phyloP scores from a whole-genome alignment of 2,888 invertebrate genomes.

The Hedychridium roseum region DNA sequence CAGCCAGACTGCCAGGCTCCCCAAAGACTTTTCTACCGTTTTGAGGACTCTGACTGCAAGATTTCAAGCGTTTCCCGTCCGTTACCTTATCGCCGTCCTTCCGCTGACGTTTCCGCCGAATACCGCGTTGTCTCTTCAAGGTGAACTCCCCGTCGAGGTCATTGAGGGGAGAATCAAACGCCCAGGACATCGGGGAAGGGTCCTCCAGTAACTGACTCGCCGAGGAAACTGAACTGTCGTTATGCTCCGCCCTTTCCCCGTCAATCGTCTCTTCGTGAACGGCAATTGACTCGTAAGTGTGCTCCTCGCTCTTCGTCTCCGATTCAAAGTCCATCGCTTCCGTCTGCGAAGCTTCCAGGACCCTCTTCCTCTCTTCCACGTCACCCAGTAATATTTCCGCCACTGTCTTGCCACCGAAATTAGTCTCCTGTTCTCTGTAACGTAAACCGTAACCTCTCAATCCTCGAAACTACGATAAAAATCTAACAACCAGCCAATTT shows the following conservation, averaged over 20 bases:
- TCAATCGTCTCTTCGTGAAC: too few species aligned
- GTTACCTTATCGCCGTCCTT: constrained; percentile 37
- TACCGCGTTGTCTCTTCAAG: constrained; percentile 56
- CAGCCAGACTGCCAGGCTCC: constrained; percentile 28
- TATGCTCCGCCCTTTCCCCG: constrained; percentile 48
- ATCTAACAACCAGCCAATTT: background rate
- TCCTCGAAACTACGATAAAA: background rate
- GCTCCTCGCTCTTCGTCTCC: constrained; percentile 22
- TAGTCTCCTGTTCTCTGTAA: constrained; percentile 47
- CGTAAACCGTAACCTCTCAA: background rate
- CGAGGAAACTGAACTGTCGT: constrained; percentile 59
- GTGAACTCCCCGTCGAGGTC: constrained; percentile 58
- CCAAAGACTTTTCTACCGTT: constrained; percentile 16
- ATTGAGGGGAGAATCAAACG: constrained; percentile 51
- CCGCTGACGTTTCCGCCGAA: constrained; percentile 54
- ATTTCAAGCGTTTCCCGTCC: constrained; percentile 45
- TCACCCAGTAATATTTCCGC: constrained; percentile 55
- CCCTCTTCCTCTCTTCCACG: constrained; percentile 46
- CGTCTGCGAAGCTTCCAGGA: constrained; percentile 39
- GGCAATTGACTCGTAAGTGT: constrained; percentile 47
- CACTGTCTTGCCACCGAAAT: constrained; percentile 48
- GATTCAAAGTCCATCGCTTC: background rate
- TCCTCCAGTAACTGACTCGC: constrained; percentile 60
- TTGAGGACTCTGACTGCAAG: constrained; percentile 43
- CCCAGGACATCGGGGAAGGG: constrained; percentile 59